Evolutionary conservation across 2,113 vertebrate genomes (phyloP).

Genomic region (Dicerorhinus sumatrensis): DNA sequence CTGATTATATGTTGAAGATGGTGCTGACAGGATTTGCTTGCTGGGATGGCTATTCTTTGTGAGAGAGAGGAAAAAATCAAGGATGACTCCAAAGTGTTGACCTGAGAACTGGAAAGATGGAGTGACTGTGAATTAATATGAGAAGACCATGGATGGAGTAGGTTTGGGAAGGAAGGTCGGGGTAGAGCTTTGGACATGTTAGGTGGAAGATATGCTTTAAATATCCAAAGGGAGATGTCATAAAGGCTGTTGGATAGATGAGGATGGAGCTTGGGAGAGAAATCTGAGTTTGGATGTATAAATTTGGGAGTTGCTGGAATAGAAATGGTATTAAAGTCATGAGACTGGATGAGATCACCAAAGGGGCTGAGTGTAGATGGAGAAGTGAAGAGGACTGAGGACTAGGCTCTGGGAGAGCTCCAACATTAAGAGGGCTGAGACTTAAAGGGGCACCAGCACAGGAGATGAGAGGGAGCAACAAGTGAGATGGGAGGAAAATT

Average conservation of each 20-base stretch:
- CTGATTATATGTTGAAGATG: neutral
- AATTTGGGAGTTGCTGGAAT: neutral
- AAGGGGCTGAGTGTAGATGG: neutral
- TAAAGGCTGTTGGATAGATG: neutral
- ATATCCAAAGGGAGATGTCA: neutral
- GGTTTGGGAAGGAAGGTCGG: neutral
- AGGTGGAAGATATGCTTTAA: neutral
- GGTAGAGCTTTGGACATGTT: neutral
- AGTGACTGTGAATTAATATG: neutral
- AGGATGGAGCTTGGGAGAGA: neutral
- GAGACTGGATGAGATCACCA: neutral
- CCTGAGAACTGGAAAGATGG: neutral
- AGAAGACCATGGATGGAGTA: neutral
- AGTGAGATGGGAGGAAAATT: neutral
- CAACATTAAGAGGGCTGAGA: neutral
- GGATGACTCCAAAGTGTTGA: neutral
- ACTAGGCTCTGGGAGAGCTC: neutral
- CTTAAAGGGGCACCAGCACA: too few relatives aligned
- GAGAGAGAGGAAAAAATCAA: neutral
- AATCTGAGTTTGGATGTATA: neutral
- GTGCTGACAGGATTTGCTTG: neutral
- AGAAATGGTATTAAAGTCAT: neutral
- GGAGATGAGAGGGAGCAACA: neutral
- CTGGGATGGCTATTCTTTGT: neutral
- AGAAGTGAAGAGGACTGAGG: neutral